phyloP scores from a whole-genome alignment of 1,140 invertebrate species.

The Drosophila ercepeae region DNA sequence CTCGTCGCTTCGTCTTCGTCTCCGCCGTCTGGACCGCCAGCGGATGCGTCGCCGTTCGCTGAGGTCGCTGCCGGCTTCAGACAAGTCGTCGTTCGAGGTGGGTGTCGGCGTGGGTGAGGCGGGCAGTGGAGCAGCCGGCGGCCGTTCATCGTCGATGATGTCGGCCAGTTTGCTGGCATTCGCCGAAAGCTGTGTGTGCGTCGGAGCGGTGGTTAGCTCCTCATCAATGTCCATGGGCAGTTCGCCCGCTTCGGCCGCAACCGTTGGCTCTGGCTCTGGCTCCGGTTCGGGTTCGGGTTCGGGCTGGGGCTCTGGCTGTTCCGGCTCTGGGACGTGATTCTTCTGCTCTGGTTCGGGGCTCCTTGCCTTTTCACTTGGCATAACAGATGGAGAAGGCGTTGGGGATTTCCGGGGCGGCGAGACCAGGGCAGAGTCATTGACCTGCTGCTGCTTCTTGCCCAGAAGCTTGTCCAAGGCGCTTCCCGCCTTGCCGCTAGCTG shows the following conservation, averaged over 20 bases:
- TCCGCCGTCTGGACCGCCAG: slow-evolving; percentile 45
- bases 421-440: slow-evolving; percentile 38
- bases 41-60: slow-evolving; percentile 51
- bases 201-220: slow-evolving; percentile 74
- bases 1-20: slow-evolving; percentile 50
- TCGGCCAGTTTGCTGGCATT: slow-evolving; percentile 64
- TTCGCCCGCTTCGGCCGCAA: slow-evolving; percentile 57
- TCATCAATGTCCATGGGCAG: slow-evolving; percentile 81
- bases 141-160: slow-evolving; percentile 71
- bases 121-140: slow-evolving; percentile 73
- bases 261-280: slow-evolving; percentile 5
- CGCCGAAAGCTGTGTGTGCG: slow-evolving; percentile 66
- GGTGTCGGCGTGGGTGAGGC: slow-evolving; percentile 73
- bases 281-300: slow-evolving; percentile 1
- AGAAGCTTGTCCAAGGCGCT: slow-evolving; percentile 73
- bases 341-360: slow-evolving; percentile 1
- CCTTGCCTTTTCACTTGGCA: not conserved
- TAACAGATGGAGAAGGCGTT: not conserved
- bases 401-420: slow-evolving; percentile 6
- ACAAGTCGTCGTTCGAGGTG: slow-evolving; percentile 63
- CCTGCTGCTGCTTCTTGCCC: slow-evolving; percentile 73
- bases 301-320: not conserved
- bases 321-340: not conserved
- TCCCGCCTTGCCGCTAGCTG: slow-evolving; percentile 54
- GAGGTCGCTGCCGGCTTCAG: slow-evolving; percentile 48